A percentile compares a stretch with the other conserved stretches of the same genome.
These are phyloP conservation scores for Clytia hemisphaerica DNA, from an alignment of 30 jellyfish, hydroid and myxozoan genomes.

Conservation along the genomic window DNA sequence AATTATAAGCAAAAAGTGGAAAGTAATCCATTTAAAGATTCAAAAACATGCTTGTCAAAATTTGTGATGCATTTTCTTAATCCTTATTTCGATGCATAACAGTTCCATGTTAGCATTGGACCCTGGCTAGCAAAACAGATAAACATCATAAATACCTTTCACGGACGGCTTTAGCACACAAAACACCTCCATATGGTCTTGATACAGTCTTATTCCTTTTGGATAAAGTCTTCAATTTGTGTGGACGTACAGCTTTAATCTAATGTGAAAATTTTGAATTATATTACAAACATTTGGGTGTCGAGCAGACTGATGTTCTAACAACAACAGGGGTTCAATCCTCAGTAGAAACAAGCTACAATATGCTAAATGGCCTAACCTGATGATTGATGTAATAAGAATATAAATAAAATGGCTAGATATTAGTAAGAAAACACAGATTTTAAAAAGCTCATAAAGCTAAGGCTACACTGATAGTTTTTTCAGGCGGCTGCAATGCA, in stretches of 20 bases:
- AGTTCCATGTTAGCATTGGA: background rate
- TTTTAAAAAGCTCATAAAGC: too few relatives aligned
- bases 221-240: conserved; percentile 55
- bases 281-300: too few relatives aligned
- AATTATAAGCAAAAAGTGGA: too few relatives aligned
- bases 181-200: conserved; percentile 95
- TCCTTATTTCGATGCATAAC: background rate
- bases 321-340: too few relatives aligned
- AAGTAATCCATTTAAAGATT: background rate
- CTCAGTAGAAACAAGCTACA: too few relatives aligned
- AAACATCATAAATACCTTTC: conserved; percentile 84
- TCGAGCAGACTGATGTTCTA: too few relatives aligned
- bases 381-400: too few relatives aligned
- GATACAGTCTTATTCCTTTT: conserved; percentile 78
- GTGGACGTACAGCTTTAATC: conserved; percentile 90
- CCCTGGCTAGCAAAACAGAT: background rate
- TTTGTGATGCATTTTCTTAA: background rate
- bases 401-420: too few relatives aligned
- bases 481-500: too few relatives aligned
- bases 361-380: too few relatives aligned
- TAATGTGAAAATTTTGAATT: conserved; percentile 18
- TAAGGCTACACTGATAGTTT: too few relatives aligned
- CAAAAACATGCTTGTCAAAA: background rate
- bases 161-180: conserved; percentile 88
- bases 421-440: background rate